These are phyloP conservation scores for Lasioglossum morio DNA, from an alignment of 2,888 invertebrate species.

Conservation along the genomic window DNA sequence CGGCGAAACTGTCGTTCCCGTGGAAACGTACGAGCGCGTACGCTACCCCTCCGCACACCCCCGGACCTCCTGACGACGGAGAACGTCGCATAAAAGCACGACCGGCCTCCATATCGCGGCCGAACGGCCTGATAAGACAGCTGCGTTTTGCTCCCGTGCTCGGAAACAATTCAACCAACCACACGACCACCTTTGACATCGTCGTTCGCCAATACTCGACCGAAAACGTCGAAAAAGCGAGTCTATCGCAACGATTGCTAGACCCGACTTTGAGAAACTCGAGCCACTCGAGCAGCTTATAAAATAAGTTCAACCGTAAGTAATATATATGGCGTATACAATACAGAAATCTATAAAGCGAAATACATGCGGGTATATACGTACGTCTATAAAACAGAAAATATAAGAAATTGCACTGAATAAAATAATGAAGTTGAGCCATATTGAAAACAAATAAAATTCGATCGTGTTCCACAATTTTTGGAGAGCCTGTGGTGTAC, in stretches of 20 bases:
- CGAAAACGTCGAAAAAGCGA: not conserved
- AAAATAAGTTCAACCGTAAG: not conserved
- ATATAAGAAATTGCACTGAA: not conserved
- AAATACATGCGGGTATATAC: not conserved
- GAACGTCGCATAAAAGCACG: conserved; percentile 48
- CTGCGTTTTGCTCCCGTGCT: conserved; percentile 20
- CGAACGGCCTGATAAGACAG: conserved; percentile 51
- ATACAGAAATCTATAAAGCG: not conserved
- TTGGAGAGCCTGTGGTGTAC: not conserved
- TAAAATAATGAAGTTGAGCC: not conserved
- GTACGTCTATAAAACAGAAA: not conserved
- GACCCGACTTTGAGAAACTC: not conserved
- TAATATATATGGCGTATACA: not conserved
- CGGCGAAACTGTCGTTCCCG: conserved; percentile 68
- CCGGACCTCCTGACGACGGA: conserved; percentile 40
- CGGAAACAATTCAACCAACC: not conserved
- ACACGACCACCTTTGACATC: not conserved
- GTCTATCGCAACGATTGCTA: not conserved
- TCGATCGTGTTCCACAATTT: not conserved
- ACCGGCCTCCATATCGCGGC: conserved; percentile 31
- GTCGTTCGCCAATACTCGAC: not conserved
- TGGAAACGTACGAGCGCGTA: conserved; percentile 64
- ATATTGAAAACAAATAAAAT: not conserved
- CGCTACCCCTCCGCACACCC: conserved; percentile 9
- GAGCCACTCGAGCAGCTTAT: not conserved